Evolutionary conservation across 2,888 invertebrate species (phyloP), one percentile per base, ranked within the genome.

Genomic region (Cancer borealis): DNA sequence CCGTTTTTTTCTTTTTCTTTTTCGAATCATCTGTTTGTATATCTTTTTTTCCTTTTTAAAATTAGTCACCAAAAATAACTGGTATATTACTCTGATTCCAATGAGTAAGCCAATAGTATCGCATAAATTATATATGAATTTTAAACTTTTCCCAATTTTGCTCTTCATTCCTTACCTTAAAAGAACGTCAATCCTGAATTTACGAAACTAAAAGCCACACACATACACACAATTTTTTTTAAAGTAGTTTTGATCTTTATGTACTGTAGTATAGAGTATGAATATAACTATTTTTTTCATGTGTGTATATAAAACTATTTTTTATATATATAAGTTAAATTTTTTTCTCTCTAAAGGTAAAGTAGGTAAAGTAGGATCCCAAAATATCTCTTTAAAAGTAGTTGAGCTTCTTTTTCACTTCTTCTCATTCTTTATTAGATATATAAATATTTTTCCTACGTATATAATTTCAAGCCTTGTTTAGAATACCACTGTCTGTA

Each of bases 281-380:
- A 26, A 73, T 73, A 26, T 73, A 21, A 73, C 2, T 73, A 26
- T 73, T 73, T 26, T n/a, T 73, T 66, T 12, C 8, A 66, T 39
- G n/a, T 73, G 73, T 73, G 26, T 73, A 73, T 10, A 73, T 73
- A 73, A n/a, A 73, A n/a, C 73, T 73, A 26, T 73, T 66, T 66
- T 66, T 73, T 8, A 39, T 3, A 39, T 84, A 39, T 17, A 10
- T 84, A 39, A 84, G 84, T 84, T 84, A 12, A 39, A 66, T 66
- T 17, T 84, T 39, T 84, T 84, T 84, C n/a, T 84, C 17, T 84
- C 30, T 84, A 84, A 84, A 84, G 84, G 0, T 84, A 84, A 84
- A 84, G 1, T 21, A 66, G 14, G 54, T 54, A 14, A 54, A 2
- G 26, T 73, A 39, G 10, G 39, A 84, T 14, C 17, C 30, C 14